Base-by-base conservation (phyloP, 2,888 invertebrate species). In the Colostygia pectinataria region DNA sequence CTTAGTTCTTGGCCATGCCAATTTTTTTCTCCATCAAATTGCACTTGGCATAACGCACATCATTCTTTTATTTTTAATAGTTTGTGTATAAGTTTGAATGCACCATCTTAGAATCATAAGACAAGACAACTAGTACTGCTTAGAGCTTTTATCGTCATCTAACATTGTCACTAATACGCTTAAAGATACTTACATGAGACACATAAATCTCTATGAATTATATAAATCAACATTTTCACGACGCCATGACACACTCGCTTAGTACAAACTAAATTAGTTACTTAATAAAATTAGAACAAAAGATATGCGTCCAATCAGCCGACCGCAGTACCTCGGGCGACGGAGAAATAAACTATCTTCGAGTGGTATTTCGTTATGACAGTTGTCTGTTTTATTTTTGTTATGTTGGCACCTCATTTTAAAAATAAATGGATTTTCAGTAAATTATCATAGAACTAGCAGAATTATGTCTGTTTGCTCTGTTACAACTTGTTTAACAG, bases 161-260 rank as follows among this genome's bases (percentile, higher is more conserved):
- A 65, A 75, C 72, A 67, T 70, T 71, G 76, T 69, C 54, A 61
- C 45, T 52, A 24, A 48, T 78, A 74, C 73, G 58, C 53, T 66
- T 74, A 77, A 80, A 56, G 50, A 69, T 71, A 74, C 79, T 78
- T 76, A 10, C 4, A 10, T 69, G 73, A 73, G 66, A 62, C 55
- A 51, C 55, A 78, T 86, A 84, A 84, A 86, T 86, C 83, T 71
- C 58, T 55, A 58, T 51, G 71, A 77, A 77, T 80, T 71, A 68
- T 78, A 84, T 86, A 85, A 84, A 85, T 83, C 80, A 73, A 73
- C 75, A 76, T 83, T 73, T 83, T 79, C 83, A 84, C 76, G 68
- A 65, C 57, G 59, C 55, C 66, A 69, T 62, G 65, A 63, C 60
- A 59, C 58, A 44, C 52, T 50, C 62, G 53, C 58, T 57, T 57